Evolutionary conservation across 2,888 invertebrate species (phyloP).

Genomic region (Cistogaster globosa): DNA sequence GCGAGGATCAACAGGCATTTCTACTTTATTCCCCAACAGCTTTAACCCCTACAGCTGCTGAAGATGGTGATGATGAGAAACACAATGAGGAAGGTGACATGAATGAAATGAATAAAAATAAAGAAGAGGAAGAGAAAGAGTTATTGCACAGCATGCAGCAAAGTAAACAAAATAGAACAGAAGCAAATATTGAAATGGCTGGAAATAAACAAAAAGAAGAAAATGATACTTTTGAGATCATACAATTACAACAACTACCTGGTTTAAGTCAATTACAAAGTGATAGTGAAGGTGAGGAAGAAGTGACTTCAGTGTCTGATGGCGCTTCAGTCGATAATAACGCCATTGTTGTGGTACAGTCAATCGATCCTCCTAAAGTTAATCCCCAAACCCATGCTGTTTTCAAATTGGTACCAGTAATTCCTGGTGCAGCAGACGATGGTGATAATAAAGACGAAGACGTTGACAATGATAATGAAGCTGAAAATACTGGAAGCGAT

Average conservation of each 20-base stretch:
- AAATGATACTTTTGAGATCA: constrained; percentile 13
- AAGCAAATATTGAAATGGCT: not conserved
- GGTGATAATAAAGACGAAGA: not conserved
- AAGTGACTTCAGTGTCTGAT: constrained; percentile 60
- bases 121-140: no score
- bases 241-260: constrained; percentile 39
- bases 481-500: constrained; percentile 46
- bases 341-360: constrained; percentile 76
- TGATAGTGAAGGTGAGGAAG: constrained; percentile 64
- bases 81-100: not conserved
- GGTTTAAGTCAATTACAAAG: constrained; percentile 43
- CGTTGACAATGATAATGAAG: constrained; percentile 57
- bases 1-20: not conserved
- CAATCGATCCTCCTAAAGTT: constrained; percentile 77
- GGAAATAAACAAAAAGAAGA: not conserved
- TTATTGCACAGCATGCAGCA: not conserved
- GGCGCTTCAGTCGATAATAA: constrained; percentile 42
- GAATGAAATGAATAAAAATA: no score
- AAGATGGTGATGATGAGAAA: constrained; percentile 4
- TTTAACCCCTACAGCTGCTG: not conserved
- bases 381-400: constrained; percentile 79
- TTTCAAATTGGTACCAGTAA: constrained; percentile 77
- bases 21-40: constrained; percentile 12
- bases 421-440: not conserved
- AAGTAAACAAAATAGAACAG: not conserved